Base-by-base conservation (phyloP, 2,797 vertebrate species). In the Paguma larvata region DNA sequence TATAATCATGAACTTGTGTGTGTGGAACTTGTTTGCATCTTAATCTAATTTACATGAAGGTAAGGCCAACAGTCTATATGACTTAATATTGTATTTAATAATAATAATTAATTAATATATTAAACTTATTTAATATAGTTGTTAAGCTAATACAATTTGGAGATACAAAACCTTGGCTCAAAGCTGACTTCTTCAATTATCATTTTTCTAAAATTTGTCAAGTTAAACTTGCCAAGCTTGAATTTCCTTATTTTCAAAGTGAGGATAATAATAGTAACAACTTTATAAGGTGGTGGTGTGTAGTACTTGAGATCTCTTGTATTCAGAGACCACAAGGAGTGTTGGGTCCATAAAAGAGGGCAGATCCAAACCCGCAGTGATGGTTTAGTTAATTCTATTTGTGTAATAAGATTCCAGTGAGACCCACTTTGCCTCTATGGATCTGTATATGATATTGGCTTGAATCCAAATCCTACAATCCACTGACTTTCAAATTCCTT, bases 311-410 rank as follows among this genome's bases (percentile, higher is more conserved):
- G 18, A 53, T 41, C 21, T 2, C 10, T 46, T 68, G 7, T 12
- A 8, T 34, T 63, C 10, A 9, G 10, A 94, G 25, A 7, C 21
- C 41, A 44, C 4, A 41, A 13, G 19, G 12, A 70, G 1, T 79
- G 44, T 0, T 90, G 19, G 8, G 11, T 65, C 91, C 93, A 75
- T 18, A 51, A 32, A 75, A 89, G 41, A 70, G 8, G 23, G 18
- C 1, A 14, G 5, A 0, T 80, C 4, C 15, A 27, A 84, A 34
- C 34, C 12, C 48, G 30, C 0, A 3, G 2, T 44, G 11, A 75
- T 15, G 21, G 4, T 13, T 59, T 38, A 32, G 9, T 3, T 77
- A 3, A 8, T 46, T 87, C 44, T 75, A 41, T 32, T 78, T 59
- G 10, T 16, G 6, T 41, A 80, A 25, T 63, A 27, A 34, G 10